A percentile compares a stretch with the other conserved stretches of the same genome.
phyloP scores from a whole-genome alignment of 2,797 vertebrate genomes.

The Lates japonicus region DNA sequence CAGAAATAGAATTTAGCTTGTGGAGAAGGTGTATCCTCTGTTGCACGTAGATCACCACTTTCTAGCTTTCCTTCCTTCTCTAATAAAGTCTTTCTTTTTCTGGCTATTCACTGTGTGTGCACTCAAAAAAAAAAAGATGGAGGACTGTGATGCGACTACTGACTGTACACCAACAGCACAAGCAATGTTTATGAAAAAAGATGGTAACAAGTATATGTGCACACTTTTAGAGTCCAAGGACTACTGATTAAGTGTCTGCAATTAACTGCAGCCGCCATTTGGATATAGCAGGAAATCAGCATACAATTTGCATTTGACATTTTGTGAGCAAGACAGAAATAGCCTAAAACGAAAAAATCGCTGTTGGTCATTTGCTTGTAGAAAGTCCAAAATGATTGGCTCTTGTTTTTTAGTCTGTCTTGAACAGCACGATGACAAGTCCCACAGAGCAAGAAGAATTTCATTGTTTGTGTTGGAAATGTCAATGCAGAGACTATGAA shows the following conservation, averaged over 20 bases:
- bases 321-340: slow-evolving; percentile 25
- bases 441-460: background rate
- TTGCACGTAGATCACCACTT: too few relatives aligned
- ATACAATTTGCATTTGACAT: slow-evolving; percentile 56
- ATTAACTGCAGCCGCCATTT: slow-evolving; percentile 22
- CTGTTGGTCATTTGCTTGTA: slow-evolving; percentile 6
- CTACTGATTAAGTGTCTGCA: slow-evolving; percentile 4
- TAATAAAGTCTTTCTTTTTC: too few relatives aligned
- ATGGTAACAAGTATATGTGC: background rate
- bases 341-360: background rate
- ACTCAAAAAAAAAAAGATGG: slow-evolving; percentile 30
- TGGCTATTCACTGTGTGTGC: slow-evolving; percentile 3
- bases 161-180: slow-evolving; percentile 7
- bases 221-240: background rate
- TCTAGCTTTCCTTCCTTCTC: too few relatives aligned
- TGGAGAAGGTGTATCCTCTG: too few relatives aligned
- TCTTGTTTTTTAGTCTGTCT: background rate
- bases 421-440: background rate
- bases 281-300: slow-evolving; percentile 13
- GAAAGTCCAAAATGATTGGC: slow-evolving; percentile 6
- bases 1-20: too few relatives aligned
- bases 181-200: slow-evolving; percentile 4
- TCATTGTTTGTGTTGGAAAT: slow-evolving; percentile 15
- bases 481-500: background rate
- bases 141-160: slow-evolving; percentile 9